Percentiles rank a stretch among this genome's conserved stretches.
These are phyloP conservation scores for Nomada flava DNA, from an alignment of 2,888 invertebrate species.

Conservation along the genomic window DNA sequence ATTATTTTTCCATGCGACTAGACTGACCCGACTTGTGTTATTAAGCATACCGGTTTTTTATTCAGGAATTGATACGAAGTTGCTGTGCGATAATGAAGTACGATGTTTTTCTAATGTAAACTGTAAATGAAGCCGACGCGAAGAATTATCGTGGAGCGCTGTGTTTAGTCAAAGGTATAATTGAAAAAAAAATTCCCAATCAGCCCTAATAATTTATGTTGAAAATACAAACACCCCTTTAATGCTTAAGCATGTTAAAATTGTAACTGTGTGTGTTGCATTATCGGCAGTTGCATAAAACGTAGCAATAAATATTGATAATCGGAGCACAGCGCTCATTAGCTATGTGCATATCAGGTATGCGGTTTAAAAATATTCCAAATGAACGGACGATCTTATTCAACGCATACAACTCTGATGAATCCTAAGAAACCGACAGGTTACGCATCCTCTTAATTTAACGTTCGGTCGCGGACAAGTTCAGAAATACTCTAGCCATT, in stretches of 20 bases:
- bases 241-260: background rate
- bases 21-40: background rate
- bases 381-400: background rate
- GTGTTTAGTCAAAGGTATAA: too few species aligned
- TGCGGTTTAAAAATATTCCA: background rate
- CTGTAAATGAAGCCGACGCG: background rate
- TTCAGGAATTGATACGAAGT: background rate
- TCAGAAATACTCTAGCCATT: slow-evolving; percentile 11
- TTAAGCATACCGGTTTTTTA: background rate
- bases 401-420: background rate
- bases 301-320: too few species aligned
- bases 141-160: background rate
- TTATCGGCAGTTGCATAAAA: background rate
- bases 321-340: background rate
- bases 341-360: background rate
- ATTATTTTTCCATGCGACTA: background rate
- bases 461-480: background rate
- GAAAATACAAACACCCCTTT: too few species aligned
- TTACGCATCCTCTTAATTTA: background rate
- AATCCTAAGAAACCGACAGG: background rate
- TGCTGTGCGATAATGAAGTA: background rate
- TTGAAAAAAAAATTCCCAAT: too few species aligned
- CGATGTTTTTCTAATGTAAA: slow-evolving; percentile 4
- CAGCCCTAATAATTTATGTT: too few species aligned
- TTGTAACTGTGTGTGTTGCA: background rate